These are phyloP conservation scores for Cheilosia vulpina DNA, from an alignment of 2,888 invertebrate genomes.

Conservation along the genomic window DNA sequence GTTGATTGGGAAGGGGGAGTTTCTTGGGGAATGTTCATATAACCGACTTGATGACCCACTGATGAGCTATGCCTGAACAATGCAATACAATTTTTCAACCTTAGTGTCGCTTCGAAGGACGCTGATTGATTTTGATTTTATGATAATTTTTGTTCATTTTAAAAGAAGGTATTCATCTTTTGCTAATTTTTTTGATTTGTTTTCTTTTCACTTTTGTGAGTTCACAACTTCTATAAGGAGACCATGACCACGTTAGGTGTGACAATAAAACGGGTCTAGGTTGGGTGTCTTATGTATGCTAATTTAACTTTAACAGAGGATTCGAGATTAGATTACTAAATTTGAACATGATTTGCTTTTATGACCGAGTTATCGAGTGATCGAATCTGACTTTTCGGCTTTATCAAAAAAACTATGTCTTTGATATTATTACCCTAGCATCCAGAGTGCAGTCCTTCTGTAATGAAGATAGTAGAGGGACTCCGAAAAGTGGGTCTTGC, in stretches of 20 bases:
- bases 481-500: too few relatives aligned
- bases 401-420: too few relatives aligned
- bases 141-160: slow-evolving; percentile 24
- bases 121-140: slow-evolving; percentile 37
- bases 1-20: not conserved
- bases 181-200: slow-evolving; percentile 7
- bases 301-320: too few relatives aligned
- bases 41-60: not conserved
- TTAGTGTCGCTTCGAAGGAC: not conserved
- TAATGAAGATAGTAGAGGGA: too few relatives aligned
- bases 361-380: too few relatives aligned
- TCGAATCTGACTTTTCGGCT: too few relatives aligned
- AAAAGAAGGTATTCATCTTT: not conserved
- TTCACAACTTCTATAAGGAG: not conserved
- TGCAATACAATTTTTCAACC: not conserved
- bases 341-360: too few relatives aligned
- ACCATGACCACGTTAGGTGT: not conserved
- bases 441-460: too few relatives aligned
- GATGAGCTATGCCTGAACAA: too few relatives aligned
- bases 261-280: not conserved
- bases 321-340: too few relatives aligned
- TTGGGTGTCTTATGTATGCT: not conserved
- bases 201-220: slow-evolving; percentile 57
- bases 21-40: not conserved
- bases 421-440: too few relatives aligned